These are phyloP conservation scores for Triplophysa dalaica DNA, from an alignment of 2,113 vertebrate genomes.

Conservation along the genomic window DNA sequence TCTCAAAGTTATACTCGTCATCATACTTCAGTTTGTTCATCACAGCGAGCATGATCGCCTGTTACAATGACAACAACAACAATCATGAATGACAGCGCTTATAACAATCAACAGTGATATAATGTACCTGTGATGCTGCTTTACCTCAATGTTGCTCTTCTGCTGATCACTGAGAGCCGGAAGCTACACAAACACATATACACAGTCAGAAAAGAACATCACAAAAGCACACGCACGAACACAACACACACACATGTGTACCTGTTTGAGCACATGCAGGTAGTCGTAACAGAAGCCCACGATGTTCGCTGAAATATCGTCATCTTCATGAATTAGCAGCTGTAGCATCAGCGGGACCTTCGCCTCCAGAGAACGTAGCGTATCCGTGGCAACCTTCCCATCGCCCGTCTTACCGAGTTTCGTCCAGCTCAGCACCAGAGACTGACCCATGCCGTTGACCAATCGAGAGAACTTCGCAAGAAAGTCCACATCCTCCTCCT, in stretches of 20 bases:
- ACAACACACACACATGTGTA: conserved; percentile 46
- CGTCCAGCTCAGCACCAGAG: conserved; percentile 94
- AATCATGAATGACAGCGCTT: background rate
- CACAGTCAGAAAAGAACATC: conserved; percentile 41
- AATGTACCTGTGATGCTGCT: conserved; percentile 13
- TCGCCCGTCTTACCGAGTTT: conserved; percentile 85
- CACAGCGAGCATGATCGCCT: conserved; percentile 95
- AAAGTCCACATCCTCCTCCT: conserved; percentile 99
- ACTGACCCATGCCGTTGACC: conserved; percentile 98
- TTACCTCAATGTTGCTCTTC: conserved; percentile 91
- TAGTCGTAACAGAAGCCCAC: conserved; percentile 98
- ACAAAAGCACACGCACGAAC: background rate
- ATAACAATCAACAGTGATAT: background rate
- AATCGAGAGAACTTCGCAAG: conserved; percentile 96
- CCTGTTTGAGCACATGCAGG: conserved; percentile 97
- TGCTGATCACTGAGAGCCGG: conserved; percentile 88
- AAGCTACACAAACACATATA: conserved; percentile 72
- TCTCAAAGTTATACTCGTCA: conserved; percentile 99
- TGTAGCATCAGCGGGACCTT: conserved; percentile 92
- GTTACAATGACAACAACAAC: conserved; percentile 39
- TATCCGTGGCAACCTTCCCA: conserved; percentile 82
- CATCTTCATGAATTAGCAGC: conserved; percentile 91
- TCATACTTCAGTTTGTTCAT: conserved; percentile 98
- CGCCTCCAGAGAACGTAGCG: conserved; percentile 86
- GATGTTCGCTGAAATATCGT: conserved; percentile 96